These are phyloP conservation scores for Euwallacea similis DNA, from an alignment of 1,140 invertebrate species.

Conservation along the genomic window DNA sequence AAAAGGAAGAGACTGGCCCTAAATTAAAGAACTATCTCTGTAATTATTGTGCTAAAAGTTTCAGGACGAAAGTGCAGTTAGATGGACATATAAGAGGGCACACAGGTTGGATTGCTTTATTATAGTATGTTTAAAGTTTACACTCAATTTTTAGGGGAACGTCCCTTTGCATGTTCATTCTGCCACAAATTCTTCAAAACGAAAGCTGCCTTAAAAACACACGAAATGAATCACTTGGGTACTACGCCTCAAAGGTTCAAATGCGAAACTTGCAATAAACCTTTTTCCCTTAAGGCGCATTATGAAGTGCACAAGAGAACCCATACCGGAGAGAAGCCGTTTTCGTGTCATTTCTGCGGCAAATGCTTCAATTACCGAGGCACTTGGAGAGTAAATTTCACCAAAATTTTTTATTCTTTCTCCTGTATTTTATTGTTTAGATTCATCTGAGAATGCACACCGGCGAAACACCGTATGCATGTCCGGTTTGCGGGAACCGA, in stretches of 20 bases:
- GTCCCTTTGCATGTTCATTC: constrained; percentile 24
- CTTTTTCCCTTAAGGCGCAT: constrained; percentile 36
- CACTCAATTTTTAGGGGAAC: constrained; percentile 14
- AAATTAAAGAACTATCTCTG: constrained; percentile 38
- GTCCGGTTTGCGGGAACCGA: constrained; percentile 48
- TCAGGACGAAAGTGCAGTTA: constrained; percentile 35
- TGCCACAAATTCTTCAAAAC: constrained; percentile 37
- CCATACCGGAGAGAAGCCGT: constrained; percentile 36
- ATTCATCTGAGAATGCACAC: constrained; percentile 50
- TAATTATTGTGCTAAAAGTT: constrained; percentile 40
- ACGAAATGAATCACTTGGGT: constrained; percentile 36
- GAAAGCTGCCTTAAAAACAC: constrained; percentile 30
- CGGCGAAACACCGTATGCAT: constrained; percentile 56
- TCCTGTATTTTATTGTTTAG: constrained; percentile 12
- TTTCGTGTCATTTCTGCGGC: constrained; percentile 33
- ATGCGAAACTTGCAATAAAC: constrained; percentile 36
- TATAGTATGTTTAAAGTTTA: background rate
- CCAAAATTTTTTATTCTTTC: background rate
- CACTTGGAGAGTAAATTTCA: constrained; percentile 32
- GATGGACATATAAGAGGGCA: constrained; percentile 35
- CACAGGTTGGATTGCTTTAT: constrained; percentile 15
- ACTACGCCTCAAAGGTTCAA: constrained; percentile 36
- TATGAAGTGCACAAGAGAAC: constrained; percentile 37
- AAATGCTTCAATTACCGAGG: constrained; percentile 39
- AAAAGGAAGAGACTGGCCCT: constrained; percentile 24